These are phyloP conservation scores for Villa cingulata DNA, from an alignment of 2,888 invertebrate genomes.

Conservation along the genomic window DNA sequence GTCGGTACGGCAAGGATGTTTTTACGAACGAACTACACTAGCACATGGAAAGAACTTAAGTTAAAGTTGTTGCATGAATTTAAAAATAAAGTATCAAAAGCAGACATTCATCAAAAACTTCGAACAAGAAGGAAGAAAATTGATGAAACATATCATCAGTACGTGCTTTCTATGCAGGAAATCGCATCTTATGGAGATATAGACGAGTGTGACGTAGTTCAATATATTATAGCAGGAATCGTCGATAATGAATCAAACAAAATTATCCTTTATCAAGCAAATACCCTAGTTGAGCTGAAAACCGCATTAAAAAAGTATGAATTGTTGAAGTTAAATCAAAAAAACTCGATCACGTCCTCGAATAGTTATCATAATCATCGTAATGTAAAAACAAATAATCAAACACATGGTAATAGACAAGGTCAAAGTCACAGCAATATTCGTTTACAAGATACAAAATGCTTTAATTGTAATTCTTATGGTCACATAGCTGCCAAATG, in stretches of 20 bases:
- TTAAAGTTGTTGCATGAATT: conserved; percentile 7
- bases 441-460: too few species aligned
- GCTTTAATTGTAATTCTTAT: too few species aligned
- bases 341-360: not conserved
- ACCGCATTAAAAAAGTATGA: too few species aligned
- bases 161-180: conserved; percentile 8
- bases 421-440: too few species aligned
- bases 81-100: conserved; percentile 4
- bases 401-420: too few species aligned
- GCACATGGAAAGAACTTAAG: conserved; percentile 7
- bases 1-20: conserved; percentile 9
- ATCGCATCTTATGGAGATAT: conserved; percentile 5
- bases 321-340: too few species aligned
- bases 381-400: too few species aligned
- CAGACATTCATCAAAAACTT: conserved; percentile 7
- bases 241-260: too few species aligned
- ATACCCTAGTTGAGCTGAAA: too few species aligned
- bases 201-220: conserved; percentile 6
- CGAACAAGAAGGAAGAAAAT: conserved; percentile 2
- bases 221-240: conserved; percentile 6
- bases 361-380: too few species aligned
- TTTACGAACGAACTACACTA: conserved; percentile 1
- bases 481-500: too few species aligned
- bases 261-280: too few species aligned
- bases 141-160: conserved; percentile 8